These are phyloP conservation scores for Bombus pascuorum DNA, from an alignment of 1,140 invertebrate species.

Conservation along the genomic window DNA sequence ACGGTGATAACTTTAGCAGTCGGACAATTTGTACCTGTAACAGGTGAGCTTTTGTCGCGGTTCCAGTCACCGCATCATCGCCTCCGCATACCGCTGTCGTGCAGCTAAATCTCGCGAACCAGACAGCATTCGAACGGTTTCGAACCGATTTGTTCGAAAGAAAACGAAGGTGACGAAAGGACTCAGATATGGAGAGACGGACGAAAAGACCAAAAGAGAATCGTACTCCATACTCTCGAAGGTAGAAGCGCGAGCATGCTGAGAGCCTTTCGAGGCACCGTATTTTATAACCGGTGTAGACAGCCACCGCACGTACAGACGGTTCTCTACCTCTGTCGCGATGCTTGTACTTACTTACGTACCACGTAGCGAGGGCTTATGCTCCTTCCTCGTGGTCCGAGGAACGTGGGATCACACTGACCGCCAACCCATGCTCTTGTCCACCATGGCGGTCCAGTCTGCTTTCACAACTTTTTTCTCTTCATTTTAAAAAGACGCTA, in stretches of 20 bases:
- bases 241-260: slow-evolving; percentile 64
- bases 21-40: slow-evolving; percentile 78
- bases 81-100: no score
- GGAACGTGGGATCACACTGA: slow-evolving; percentile 32
- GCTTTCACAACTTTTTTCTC: background rate
- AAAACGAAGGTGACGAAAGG: slow-evolving; percentile 9
- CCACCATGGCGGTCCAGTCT: background rate
- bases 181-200: background rate
- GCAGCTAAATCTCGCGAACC: slow-evolving; percentile 1
- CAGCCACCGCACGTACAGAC: slow-evolving; percentile 63
- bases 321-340: slow-evolving; percentile 41
- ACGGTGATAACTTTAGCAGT: slow-evolving; percentile 75
- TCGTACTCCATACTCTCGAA: slow-evolving; percentile 29
- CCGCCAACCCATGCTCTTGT: background rate
- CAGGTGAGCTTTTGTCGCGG: slow-evolving; percentile 44
- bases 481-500: background rate
- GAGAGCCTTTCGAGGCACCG: slow-evolving; percentile 65
- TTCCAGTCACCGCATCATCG: slow-evolving; percentile 8
- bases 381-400: slow-evolving; percentile 37
- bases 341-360: slow-evolving; percentile 20
- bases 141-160: background rate
- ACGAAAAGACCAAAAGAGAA: slow-evolving; percentile 7
- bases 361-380: slow-evolving; percentile 16
- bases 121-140: background rate
- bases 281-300: slow-evolving; percentile 73